phyloP scores from a whole-genome alignment of 1,140 invertebrate genomes.

The Leptoteleia sp. region DNA sequence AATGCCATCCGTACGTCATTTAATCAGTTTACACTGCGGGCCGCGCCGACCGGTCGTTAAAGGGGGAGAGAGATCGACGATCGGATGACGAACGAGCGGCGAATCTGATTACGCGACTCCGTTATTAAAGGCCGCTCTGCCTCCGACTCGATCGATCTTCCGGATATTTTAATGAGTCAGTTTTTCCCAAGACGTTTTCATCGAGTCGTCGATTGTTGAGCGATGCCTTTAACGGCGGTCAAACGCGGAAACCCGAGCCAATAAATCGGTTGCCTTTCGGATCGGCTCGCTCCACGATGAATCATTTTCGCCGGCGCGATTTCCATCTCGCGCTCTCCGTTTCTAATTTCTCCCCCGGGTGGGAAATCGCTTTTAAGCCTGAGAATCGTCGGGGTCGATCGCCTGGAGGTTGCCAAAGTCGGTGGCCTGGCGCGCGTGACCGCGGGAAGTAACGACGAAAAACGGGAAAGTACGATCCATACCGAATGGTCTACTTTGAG shows the following conservation, averaged over 20 bases:
- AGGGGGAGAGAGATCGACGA: neutral
- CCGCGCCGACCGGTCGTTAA: too few relatives aligned
- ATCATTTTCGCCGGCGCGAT: slow-evolving; percentile 28
- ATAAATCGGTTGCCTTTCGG: neutral
- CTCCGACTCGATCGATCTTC: neutral
- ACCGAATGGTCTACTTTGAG: neutral
- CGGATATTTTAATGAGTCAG: slow-evolving; percentile 38
- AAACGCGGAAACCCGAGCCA: neutral
- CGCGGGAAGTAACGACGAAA: slow-evolving; percentile 3
- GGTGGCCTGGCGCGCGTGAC: neutral
- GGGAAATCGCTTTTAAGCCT: neutral
- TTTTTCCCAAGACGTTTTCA: slow-evolving; percentile 11
- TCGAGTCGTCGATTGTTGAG: slow-evolving; percentile 11
- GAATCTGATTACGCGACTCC: neutral
- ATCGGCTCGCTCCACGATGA: slow-evolving; percentile 4
- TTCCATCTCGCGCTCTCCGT: slow-evolving; percentile 19
- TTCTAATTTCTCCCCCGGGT: slow-evolving; percentile 12
- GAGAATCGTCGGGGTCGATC: slow-evolving; percentile 5
- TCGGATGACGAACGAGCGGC: neutral
- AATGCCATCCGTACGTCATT: too few relatives aligned
- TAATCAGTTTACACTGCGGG: slow-evolving; percentile 1
- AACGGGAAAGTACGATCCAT: neutral
- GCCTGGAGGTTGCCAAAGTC: neutral
- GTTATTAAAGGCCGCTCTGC: slow-evolving; percentile 15
- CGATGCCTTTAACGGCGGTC: slow-evolving; percentile 5